Evolutionary conservation across 2,113 vertebrate genomes (phyloP).

Genomic region (Cyanoramphus novaezelandiae): DNA sequence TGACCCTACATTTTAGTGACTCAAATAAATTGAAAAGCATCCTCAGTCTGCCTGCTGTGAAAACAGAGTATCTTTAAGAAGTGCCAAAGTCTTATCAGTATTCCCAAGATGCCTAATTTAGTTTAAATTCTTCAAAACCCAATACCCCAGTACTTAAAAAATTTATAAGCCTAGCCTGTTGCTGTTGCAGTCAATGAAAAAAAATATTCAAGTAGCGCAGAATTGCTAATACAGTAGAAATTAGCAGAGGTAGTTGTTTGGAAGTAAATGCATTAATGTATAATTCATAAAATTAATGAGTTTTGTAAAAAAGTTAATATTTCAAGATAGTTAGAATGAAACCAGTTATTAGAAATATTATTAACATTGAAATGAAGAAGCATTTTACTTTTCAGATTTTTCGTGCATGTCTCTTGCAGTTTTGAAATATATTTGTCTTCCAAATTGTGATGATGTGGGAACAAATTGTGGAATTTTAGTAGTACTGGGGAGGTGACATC

Average conservation of each 20-base stretch:
- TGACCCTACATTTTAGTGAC: background rate
- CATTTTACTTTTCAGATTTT: background rate
- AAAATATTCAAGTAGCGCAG: background rate
- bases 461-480: background rate
- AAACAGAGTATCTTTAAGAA: background rate
- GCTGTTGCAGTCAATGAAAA: background rate
- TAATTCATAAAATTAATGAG: constrained; percentile 15
- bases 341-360: background rate
- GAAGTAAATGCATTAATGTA: background rate
- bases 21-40: background rate
- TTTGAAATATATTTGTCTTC: background rate
- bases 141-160: background rate
- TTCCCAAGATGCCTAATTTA: background rate
- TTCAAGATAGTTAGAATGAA: background rate
- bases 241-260: background rate
- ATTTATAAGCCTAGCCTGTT: background rate
- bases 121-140: background rate
- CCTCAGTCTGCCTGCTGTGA: background rate
- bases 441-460: fast-evolving
- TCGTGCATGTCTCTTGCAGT: background rate
- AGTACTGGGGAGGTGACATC: background rate
- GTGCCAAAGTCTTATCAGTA: background rate
- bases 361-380: background rate
- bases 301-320: background rate
- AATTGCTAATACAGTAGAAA: background rate